Percentiles rank a stretch among this genome's conserved stretches.
These are phyloP conservation scores for Manacus vitellinus DNA, from an alignment of 2,113 vertebrate genomes.

Conservation along the genomic window DNA sequence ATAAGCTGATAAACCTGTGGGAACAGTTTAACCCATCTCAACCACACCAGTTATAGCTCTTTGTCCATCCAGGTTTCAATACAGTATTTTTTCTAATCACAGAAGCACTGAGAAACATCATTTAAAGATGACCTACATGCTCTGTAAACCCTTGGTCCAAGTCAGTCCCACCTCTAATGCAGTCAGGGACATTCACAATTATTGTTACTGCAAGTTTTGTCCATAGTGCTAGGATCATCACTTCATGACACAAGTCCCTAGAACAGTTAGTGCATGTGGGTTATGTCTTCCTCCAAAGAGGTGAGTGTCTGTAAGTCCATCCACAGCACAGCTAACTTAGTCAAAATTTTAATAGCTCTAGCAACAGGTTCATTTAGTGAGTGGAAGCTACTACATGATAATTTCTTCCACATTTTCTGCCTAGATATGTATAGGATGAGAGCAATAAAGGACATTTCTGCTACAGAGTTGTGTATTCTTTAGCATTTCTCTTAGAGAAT, in stretches of 20 bases:
- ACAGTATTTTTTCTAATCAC: neutral
- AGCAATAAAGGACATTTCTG: neutral
- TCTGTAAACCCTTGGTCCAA: neutral
- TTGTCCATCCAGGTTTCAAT: neutral
- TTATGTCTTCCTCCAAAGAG: neutral
- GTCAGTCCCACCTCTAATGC: neutral
- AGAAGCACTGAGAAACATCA: neutral
- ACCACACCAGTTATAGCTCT: neutral
- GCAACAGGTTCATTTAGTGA: neutral
- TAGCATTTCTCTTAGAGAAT: neutral
- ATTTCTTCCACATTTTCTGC: neutral
- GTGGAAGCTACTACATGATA: neutral
- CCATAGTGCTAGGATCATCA: neutral
- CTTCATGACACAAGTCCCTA: neutral
- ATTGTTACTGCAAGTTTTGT: neutral
- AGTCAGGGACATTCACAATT: neutral
- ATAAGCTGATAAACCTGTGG: neutral
- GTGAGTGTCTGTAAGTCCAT: neutral
- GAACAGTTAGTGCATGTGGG: neutral
- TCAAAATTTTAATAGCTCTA: neutral
- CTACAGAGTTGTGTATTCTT: neutral
- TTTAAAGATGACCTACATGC: neutral
- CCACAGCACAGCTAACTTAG: neutral
- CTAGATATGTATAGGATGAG: neutral
- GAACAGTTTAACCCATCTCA: neutral